A percentile compares a stretch with the other conserved stretches of the same genome.
These are phyloP conservation scores for Halcyon badia DNA, from an alignment of 2,797 vertebrate genomes.

Conservation along the genomic window DNA sequence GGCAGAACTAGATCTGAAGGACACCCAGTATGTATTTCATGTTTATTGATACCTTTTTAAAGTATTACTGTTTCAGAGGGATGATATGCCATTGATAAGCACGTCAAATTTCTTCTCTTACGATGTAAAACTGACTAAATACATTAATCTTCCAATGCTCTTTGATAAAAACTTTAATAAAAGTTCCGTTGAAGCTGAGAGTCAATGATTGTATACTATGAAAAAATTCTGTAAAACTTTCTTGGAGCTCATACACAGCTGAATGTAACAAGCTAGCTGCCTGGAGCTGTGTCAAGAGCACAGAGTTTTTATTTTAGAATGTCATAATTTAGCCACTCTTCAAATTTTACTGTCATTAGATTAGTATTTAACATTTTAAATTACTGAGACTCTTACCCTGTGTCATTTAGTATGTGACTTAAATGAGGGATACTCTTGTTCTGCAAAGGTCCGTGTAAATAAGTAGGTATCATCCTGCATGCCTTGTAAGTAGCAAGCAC, in stretches of 20 bases:
- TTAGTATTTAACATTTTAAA: not conserved
- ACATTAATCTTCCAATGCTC: not conserved
- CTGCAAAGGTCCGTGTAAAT: not conserved
- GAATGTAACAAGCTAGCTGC: not conserved
- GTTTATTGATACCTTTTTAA: not conserved
- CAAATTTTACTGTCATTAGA: not conserved
- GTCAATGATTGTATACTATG: not conserved
- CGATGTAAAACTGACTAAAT: not conserved
- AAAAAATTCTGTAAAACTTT: not conserved
- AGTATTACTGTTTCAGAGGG: not conserved
- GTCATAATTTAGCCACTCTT: not conserved
- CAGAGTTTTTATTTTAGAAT: not conserved
- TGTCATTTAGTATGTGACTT: not conserved
- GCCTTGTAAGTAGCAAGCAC: not conserved
- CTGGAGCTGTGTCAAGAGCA: not conserved
- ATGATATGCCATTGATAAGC: not conserved
- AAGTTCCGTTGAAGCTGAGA: not conserved
- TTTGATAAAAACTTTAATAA: not conserved
- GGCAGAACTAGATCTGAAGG: conserved; percentile 93
- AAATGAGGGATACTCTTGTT: not conserved
- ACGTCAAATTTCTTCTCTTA: not conserved
- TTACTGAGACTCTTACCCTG: not conserved
- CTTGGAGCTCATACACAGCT: not conserved
- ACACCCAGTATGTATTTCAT: conserved; percentile 91
- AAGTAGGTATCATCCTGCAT: not conserved